A percentile compares a stretch with the other conserved stretches of the same genome.
Evolutionary conservation across 2,113 vertebrate genomes (phyloP).

Genomic region (Acanthochromis polyacanthus): DNA sequence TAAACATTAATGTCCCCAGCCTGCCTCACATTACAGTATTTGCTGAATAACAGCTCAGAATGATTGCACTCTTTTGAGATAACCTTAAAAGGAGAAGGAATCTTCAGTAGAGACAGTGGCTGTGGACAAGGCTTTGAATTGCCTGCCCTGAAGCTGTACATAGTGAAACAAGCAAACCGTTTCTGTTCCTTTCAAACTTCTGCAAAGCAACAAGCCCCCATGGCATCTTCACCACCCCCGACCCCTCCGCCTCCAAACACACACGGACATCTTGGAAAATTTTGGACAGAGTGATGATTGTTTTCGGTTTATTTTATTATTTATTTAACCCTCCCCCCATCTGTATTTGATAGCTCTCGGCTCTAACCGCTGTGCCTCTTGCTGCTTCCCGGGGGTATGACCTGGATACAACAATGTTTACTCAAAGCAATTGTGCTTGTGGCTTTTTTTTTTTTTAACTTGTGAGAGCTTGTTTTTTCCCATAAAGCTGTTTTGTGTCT

Average conservation of each 20-base stretch:
- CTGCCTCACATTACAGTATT: slow-evolving; percentile 23
- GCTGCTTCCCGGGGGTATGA: slow-evolving; percentile 40
- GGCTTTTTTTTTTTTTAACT: slow-evolving; percentile 26
- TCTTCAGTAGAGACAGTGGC: background rate
- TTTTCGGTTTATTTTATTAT: slow-evolving; percentile 30
- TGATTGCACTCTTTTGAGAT: background rate
- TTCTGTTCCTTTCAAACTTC: slow-evolving; percentile 1
- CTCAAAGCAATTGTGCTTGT: slow-evolving; percentile 19
- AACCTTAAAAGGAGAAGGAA: background rate
- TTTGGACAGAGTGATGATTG: slow-evolving; percentile 51
- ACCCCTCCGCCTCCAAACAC: background rate
- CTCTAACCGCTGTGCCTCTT: slow-evolving; percentile 21
- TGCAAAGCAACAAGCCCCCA: slow-evolving; percentile 2
- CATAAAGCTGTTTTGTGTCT: slow-evolving; percentile 22
- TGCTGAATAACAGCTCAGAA: background rate
- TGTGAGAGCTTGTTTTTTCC: slow-evolving; percentile 27
- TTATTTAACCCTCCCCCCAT: background rate
- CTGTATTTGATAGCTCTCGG: slow-evolving; percentile 19
- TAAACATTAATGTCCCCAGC: slow-evolving; percentile 36
- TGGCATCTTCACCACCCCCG: slow-evolving; percentile 6
- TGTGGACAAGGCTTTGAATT: slow-evolving; percentile 3
- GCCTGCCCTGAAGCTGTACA: background rate
- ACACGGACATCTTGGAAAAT: slow-evolving; percentile 29
- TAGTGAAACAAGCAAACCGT: slow-evolving; percentile 3
- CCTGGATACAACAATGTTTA: slow-evolving; percentile 56